Conservation (phyloP, 2,888 invertebrate species). For the Drosophila subsilvestris region DNA sequence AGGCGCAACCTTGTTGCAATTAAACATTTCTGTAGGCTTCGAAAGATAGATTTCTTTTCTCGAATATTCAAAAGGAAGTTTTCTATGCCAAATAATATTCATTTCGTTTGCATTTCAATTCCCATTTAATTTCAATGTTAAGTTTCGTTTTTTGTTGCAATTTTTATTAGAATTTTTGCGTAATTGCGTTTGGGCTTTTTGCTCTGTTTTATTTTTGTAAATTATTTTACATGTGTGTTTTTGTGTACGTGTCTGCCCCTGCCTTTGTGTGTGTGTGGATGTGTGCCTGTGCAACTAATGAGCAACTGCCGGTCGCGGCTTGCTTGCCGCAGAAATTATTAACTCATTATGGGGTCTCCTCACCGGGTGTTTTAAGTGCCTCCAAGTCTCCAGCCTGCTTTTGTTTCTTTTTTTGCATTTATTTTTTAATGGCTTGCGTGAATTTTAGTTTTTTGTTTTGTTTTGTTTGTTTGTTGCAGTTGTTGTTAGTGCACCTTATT, state of each 20-base stretch:
- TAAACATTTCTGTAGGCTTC: neutral
- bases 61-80: constrained; percentile 1
- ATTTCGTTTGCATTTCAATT: constrained; percentile 7
- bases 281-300: constrained; percentile 60
- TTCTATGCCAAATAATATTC: neutral
- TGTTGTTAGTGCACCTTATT: constrained; percentile 2
- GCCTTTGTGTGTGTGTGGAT: constrained; percentile 10
- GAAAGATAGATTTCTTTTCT: constrained; percentile 13
- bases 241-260: too few relatives aligned
- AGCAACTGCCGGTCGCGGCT: constrained; percentile 60
- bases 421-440: constrained; percentile 44
- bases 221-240: constrained; percentile 20
- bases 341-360: constrained; percentile 48
- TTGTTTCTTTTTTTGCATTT: constrained; percentile 34
- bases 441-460: constrained; percentile 24
- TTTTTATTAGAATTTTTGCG: constrained; percentile 77
- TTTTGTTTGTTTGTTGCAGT: constrained; percentile 8
- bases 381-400: constrained; percentile 42
- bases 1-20: constrained; percentile 60
- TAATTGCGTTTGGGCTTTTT: constrained; percentile 59
- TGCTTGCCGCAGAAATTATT: constrained; percentile 43
- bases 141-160: constrained; percentile 32
- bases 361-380: constrained; percentile 44
- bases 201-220: constrained; percentile 1
- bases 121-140: constrained; percentile 10